These are phyloP conservation scores for Oceanodroma leucorhoa DNA, from an alignment of 2,797 vertebrate species.

Conservation along the genomic window DNA sequence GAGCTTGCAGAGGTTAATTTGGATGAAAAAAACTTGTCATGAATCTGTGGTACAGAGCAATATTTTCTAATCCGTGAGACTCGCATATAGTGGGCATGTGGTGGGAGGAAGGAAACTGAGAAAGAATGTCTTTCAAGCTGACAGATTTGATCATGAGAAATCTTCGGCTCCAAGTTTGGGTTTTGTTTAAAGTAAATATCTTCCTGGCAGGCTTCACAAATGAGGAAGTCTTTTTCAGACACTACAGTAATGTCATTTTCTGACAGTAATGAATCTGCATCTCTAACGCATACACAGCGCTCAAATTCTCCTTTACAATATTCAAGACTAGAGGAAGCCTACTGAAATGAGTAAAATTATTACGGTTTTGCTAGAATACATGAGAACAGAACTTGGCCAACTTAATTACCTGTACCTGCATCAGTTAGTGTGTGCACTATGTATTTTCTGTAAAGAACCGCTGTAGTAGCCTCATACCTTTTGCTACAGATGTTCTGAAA, in stretches of 20 bases:
- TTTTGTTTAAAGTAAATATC: conserved; percentile 48
- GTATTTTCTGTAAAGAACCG: not conserved
- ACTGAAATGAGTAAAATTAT: not conserved
- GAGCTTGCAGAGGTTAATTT: conserved; percentile 52
- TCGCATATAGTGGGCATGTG: not conserved
- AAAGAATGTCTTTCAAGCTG: conserved; percentile 32
- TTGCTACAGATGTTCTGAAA: not conserved
- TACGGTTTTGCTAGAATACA: not conserved
- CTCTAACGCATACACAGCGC: not conserved
- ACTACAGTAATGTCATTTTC: not conserved
- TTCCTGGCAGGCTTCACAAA: conserved; percentile 25
- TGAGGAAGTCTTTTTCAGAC: not conserved
- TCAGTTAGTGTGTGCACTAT: not conserved
- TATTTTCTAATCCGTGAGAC: conserved; percentile 52
- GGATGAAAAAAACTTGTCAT: conserved; percentile 21
- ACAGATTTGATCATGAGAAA: conserved; percentile 18
- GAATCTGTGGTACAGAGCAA: not conserved
- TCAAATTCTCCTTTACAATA: not conserved
- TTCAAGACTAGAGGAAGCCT: not conserved
- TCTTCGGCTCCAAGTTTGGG: not conserved
- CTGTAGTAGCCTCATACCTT: not conserved
- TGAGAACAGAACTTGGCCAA: not conserved
- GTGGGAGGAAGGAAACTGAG: conserved; percentile 4
- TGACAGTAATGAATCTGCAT: not conserved
- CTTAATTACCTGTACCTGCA: not conserved